phyloP scores from a whole-genome alignment of 2,888 invertebrate genomes.

The Yponomeuta malinellus region DNA sequence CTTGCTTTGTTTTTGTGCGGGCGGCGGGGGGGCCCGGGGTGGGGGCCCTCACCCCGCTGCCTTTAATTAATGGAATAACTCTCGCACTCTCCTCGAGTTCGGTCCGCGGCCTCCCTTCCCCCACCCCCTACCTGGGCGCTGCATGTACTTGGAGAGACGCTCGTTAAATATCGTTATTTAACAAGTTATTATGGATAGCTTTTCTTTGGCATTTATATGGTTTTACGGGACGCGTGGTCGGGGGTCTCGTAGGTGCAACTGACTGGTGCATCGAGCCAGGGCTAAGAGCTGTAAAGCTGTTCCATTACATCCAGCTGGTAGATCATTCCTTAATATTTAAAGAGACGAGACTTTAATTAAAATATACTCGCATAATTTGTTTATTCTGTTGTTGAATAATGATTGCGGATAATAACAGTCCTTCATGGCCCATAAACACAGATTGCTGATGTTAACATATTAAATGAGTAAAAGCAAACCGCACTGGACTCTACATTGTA shows the following conservation, averaged over 20 bases:
- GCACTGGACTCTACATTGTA: neutral
- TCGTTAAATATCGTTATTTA: constrained; percentile 12
- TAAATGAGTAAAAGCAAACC: neutral
- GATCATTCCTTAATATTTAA: neutral
- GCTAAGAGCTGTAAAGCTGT: no score
- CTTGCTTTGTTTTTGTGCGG: constrained; percentile 58
- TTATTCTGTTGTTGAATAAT: neutral
- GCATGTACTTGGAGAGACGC: constrained; percentile 23
- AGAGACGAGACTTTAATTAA: neutral
- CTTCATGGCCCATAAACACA: neutral
- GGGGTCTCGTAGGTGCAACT: neutral
- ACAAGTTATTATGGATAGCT: constrained; percentile 11
- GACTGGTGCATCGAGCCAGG: no score
- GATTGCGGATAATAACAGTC: neutral
- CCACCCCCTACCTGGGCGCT: constrained; percentile 25
- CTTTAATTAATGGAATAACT: constrained; percentile 73
- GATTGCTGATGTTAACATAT: neutral
- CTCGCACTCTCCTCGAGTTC: constrained; percentile 38
- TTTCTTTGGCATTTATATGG: neutral
- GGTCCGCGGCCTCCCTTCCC: constrained; percentile 27
- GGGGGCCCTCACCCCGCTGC: constrained; percentile 21
- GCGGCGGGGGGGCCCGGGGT: constrained; percentile 25
- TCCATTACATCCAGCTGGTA: no score
- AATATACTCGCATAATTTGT: neutral
- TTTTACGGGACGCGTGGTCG: neutral